Conservation (phyloP, 2,888 invertebrate species). For the Eilema sororculum region DNA sequence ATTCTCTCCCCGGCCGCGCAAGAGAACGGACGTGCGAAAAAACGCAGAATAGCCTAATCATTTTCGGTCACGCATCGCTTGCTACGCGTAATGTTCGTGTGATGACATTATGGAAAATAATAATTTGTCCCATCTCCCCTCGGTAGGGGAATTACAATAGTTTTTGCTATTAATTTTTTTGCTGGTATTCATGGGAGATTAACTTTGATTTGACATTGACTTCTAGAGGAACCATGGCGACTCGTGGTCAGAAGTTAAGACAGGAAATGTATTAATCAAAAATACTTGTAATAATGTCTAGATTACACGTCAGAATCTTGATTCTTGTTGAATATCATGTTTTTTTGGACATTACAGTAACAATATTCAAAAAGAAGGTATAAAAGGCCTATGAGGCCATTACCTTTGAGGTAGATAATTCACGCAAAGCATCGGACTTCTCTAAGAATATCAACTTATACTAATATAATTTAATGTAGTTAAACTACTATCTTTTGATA, state of each 20-base stretch:
- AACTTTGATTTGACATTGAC: slow-evolving; percentile 43
- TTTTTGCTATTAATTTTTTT: slow-evolving; percentile 63
- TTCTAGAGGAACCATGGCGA: slow-evolving; percentile 3
- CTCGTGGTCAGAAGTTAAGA: not conserved
- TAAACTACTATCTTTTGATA: not conserved
- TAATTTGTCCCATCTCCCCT: slow-evolving; percentile 81
- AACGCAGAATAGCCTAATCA: slow-evolving; percentile 73
- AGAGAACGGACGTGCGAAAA: slow-evolving; percentile 73
- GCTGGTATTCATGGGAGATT: slow-evolving; percentile 56
- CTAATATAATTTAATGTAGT: not conserved
- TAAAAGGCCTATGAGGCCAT: too few relatives aligned
- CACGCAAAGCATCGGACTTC: too few relatives aligned
- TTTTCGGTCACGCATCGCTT: slow-evolving; percentile 78
- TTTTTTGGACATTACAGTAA: too few relatives aligned
- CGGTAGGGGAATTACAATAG: slow-evolving; percentile 61
- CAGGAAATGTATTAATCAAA: too few relatives aligned
- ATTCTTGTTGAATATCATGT: too few relatives aligned
- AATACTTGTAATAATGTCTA: too few relatives aligned
- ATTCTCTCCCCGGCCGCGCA: slow-evolving; percentile 68
- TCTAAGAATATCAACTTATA: not conserved
- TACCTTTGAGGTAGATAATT: too few relatives aligned
- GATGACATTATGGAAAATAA: slow-evolving; percentile 84
- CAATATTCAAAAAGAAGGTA: too few relatives aligned
- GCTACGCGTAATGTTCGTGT: slow-evolving; percentile 78
- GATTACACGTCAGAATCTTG: too few relatives aligned